Evolutionary conservation across 2,113 vertebrate species (phyloP), one percentile per base, ranked within the genome.

Genomic region (Oriolus oriolus): DNA sequence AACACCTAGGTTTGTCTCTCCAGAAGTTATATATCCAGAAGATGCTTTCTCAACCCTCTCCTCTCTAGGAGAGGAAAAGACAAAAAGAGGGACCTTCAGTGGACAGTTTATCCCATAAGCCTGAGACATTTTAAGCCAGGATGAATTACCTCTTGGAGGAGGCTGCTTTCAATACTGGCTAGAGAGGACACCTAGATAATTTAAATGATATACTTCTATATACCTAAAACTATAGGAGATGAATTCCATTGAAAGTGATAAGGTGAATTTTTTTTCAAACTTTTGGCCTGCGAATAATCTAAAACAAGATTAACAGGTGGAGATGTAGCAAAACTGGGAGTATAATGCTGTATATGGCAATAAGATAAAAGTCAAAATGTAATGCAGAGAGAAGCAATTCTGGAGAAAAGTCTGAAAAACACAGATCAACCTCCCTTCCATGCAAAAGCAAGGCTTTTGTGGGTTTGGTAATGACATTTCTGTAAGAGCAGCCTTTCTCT

Each of bases 401-500:
- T 59, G 8, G n/a, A 63, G 60, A 59, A 74, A 27, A 42, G 27
- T 84, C 69, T 89, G 52, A 87, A 12, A 69, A 80, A 63, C 41
- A 57, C 18, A 9, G 4, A 44, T 56, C 7, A 50, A 41, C 4
- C 10, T 91, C 22, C n/a, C 12, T 73, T 80, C 37, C 0, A 0
- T 35, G 13, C 20, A 60, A 89, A 91, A 82, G 33, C n/a, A 83
- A 57, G 22, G 19, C 18, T 90, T 83, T 53, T 69, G 20, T 90
- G 60, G 64, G 74, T 5, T 35, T 66, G 11, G 30, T 50, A 68
- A 28, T 57, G 53, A 37, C 13, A 56, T 65, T 87, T 64, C 50
- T 47, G 0, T 90, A 39, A 69, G 16, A 83, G 42, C 57, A 59
- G 31, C 22, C 56, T 91, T 73, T 83, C 33, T 61, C 53, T 88